A percentile compares a stretch with the other conserved stretches of the same genome.
Conservation (phyloP, 2,797 vertebrate species). For the Siniperca undulata region DNA sequence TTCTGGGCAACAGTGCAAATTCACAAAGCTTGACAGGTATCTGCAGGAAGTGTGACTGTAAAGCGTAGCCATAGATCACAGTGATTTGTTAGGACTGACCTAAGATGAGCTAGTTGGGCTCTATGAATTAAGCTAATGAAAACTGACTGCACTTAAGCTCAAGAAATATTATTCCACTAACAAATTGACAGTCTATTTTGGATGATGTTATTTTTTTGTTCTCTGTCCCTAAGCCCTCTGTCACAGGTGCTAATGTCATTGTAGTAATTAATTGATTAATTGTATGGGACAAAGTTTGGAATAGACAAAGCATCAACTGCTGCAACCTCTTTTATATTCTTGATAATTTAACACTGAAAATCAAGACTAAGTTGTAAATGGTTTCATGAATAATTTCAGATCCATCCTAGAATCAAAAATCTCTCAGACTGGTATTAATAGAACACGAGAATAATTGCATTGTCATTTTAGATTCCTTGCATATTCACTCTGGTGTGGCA, state of each 20-base stretch:
- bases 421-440: constrained; percentile 4
- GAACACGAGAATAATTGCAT: not conserved
- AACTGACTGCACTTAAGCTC: not conserved
- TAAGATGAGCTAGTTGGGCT: not conserved
- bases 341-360: not conserved
- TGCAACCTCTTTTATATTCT: not conserved
- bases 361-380: not conserved
- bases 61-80: not conserved
- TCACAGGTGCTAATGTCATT: constrained; percentile 27
- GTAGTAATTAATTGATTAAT: not conserved
- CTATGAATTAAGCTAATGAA: not conserved
- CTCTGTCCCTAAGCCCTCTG: not conserved
- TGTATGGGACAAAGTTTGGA: not conserved
- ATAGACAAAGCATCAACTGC: constrained; percentile 18
- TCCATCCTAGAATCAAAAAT: not conserved
- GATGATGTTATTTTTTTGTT: constrained; percentile 25
- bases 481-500: constrained; percentile 11
- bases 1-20: not conserved
- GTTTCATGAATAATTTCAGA: constrained; percentile 3
- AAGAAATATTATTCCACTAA: not conserved
- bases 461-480: constrained; percentile 20
- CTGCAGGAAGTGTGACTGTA: not conserved
- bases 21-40: not conserved
- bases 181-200: constrained; percentile 13
- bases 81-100: not conserved